phyloP scores from a whole-genome alignment of 2,888 invertebrate species.

The Phaonia tiefii region DNA sequence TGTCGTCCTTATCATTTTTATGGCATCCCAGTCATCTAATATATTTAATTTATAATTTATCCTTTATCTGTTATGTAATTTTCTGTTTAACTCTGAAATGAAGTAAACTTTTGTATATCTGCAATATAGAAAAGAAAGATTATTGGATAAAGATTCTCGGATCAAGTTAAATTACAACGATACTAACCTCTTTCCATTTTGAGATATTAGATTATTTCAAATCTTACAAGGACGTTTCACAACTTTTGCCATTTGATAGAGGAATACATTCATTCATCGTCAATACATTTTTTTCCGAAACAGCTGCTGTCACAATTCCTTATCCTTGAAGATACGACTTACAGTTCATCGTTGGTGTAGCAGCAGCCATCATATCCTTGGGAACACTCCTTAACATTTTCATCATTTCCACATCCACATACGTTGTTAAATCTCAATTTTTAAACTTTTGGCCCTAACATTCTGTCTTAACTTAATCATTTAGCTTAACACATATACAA shows the following conservation, averaged over 20 bases:
- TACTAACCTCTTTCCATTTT: conserved; percentile 1
- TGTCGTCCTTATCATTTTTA: neutral
- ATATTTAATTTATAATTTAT: neutral
- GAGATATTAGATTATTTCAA: neutral
- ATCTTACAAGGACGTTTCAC: conserved; percentile 9
- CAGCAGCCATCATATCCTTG: neutral
- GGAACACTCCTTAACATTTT: conserved; percentile 26
- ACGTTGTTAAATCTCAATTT: conserved; percentile 25
- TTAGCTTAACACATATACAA: no score
- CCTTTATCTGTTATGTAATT: neutral
- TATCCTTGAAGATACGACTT: no score
- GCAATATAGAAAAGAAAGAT: conserved; percentile 4
- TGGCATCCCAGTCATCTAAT: no score
- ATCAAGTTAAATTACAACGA: conserved; percentile 25
- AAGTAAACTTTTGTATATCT: conserved; percentile 2
- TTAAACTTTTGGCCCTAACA: neutral
- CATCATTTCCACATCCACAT: conserved; percentile 24
- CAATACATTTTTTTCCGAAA: neutral
- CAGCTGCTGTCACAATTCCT: neutral
- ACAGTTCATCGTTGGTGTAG: neutral
- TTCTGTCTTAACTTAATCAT: neutral
- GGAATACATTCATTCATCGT: no score
- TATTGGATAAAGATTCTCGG: conserved; percentile 26
- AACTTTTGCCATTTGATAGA: no score
- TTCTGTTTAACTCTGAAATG: conserved; percentile 9